Percentiles rank a stretch among this genome's conserved stretches.
Conservation (phyloP, 2,113 vertebrate species). For the Takifugu bimaculatus region DNA sequence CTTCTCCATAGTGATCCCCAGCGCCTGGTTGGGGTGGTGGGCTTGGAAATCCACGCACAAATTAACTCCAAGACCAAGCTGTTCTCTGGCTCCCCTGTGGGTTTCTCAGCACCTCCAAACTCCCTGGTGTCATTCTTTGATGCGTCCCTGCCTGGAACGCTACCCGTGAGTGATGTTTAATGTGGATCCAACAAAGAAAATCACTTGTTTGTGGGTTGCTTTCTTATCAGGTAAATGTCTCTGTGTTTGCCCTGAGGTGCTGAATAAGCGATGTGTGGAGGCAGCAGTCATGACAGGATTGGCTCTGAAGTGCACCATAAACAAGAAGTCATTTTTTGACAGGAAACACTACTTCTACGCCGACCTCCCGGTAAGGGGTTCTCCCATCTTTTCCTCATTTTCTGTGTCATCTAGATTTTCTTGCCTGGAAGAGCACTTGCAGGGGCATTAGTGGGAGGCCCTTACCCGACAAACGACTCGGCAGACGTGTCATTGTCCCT, state of each 20-base stretch:
- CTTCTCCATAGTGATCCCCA: conserved; percentile 66
- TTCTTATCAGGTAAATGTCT: conserved; percentile 7
- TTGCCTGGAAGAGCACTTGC: background rate
- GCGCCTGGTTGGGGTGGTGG: conserved; percentile 85
- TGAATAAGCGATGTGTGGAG: conserved; percentile 94
- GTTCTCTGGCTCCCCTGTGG: conserved; percentile 87
- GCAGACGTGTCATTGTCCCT: conserved; percentile 8
- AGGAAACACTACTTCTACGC: conserved; percentile 99
- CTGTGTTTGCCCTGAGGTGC: conserved; percentile 75
- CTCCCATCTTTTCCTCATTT: background rate
- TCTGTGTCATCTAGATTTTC: background rate
- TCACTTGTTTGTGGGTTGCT: background rate
- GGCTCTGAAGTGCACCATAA: conserved; percentile 90
- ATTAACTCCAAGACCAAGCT: conserved; percentile 91
- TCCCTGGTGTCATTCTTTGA: conserved; percentile 95
- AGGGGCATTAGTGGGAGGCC: background rate
- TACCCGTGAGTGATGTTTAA: conserved; percentile 82
- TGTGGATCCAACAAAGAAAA: background rate
- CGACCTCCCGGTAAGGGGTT: conserved; percentile 91
- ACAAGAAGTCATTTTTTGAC: conserved; percentile 95
- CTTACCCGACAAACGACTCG: conserved; percentile 12
- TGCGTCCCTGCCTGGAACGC: conserved; percentile 93
- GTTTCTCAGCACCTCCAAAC: conserved; percentile 90
- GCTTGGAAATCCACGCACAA: conserved; percentile 94
- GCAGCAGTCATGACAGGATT: conserved; percentile 93